Base-by-base conservation (phyloP, 2,888 invertebrate species). In the Xestia rhomboidea region DNA sequence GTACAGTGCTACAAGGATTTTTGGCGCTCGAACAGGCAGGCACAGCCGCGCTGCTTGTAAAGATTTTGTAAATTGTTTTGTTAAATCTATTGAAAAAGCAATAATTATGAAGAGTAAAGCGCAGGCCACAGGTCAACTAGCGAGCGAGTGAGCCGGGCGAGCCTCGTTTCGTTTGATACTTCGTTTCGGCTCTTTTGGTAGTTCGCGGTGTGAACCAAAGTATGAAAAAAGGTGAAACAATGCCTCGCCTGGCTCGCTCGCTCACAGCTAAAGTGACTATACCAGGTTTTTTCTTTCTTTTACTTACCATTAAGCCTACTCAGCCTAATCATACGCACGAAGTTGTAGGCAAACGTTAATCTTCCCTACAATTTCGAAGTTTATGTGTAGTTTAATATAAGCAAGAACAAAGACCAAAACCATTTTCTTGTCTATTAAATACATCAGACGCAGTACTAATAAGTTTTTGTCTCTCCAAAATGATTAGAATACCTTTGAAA, bases 371-470 rank as follows among this genome's bases (percentile, higher is more conserved):
- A 21, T 38, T 18, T 5, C 41, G 0, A 60, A 79, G 57, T n/a
- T 41, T 54, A 46, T 68, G 10, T 60, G 2, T 62, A 68, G 8
- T 63, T 54, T n/a, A 74, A 74, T 62, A 64, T 13, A 44, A 54
- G 30, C 21, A 68, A 49, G 15, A 63, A 76, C 15, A 49, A 57
- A 64, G 34, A 44, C 21, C 76, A 74, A 67, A 57, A 49, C 21
- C 21, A 77, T 68, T 66, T 76, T 60, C 77, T 49, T 63, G 46
- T 64, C 27, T 64, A 66, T 41, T 44, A 51, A 76, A 75, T 27
- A 75, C 41, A 41, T 38, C 68, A 80, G n/a, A n/a, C 68, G 27
- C 64, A 77, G 63, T 41, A 76, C 64, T 18, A 15, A 34, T 5
- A 44, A 82, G 57, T 77, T 60, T 68, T 68, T 68, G n/a, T 64